phyloP scores from a whole-genome alignment of 2,888 invertebrate species.

The Synergus laeviventris region DNA sequence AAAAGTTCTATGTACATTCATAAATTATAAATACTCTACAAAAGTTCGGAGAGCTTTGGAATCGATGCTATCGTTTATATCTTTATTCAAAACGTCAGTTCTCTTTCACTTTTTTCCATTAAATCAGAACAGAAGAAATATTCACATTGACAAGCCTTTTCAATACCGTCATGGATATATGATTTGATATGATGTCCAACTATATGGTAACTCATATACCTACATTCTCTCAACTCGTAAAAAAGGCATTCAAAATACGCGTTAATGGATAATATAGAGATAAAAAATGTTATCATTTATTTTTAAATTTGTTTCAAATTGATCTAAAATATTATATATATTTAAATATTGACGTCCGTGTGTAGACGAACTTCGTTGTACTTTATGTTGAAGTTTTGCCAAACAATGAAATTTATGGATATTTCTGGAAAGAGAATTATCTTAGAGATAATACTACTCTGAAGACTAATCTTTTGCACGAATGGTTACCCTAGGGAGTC shows the following conservation, averaged over 20 bases:
- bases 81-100: neutral
- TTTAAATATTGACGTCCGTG: neutral
- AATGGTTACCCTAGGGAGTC: neutral
- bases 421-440: neutral
- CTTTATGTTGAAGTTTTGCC: too few relatives aligned
- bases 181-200: neutral
- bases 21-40: neutral
- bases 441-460: neutral
- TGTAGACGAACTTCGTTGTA: too few relatives aligned
- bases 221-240: neutral
- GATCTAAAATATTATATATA: neutral
- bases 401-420: too few relatives aligned
- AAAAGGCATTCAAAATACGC: neutral
- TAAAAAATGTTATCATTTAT: neutral
- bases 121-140: neutral
- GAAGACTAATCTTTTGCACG: neutral
- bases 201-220: too few relatives aligned
- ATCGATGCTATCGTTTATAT: neutral
- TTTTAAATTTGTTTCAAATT: neutral
- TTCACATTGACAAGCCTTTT: neutral
- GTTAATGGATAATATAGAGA: neutral
- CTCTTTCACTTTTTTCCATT: neutral
- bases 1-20: neutral
- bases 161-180: neutral
- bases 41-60: neutral